These are phyloP conservation scores for Helicoverpa assulta DNA, from an alignment of 2,888 invertebrate species.

Conservation along the genomic window DNA sequence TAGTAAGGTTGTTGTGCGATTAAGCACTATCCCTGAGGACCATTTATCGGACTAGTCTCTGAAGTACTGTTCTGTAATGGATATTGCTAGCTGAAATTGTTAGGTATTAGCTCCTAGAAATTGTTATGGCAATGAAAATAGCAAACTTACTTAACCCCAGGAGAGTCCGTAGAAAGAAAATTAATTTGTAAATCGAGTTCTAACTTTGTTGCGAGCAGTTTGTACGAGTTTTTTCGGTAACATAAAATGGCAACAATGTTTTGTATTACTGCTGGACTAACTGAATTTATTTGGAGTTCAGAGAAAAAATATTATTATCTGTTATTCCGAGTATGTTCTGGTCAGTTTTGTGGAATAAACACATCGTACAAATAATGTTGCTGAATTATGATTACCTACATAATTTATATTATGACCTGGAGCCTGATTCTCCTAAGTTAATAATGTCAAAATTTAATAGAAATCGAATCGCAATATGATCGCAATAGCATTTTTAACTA, in stretches of 20 bases:
- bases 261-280: not conserved
- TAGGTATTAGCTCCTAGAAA: slow-evolving; percentile 27
- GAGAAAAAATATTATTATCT: not conserved
- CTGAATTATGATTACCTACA: too few species aligned
- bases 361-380: too few species aligned
- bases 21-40: slow-evolving; percentile 20
- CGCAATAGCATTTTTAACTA: too few species aligned
- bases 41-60: slow-evolving; percentile 15
- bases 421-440: too few species aligned
- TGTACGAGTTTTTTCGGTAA: not conserved
- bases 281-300: not conserved
- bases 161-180: slow-evolving; percentile 18
- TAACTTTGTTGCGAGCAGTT: not conserved
- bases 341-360: too few species aligned
- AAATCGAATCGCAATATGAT: too few species aligned
- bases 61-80: slow-evolving; percentile 28
- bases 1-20: slow-evolving; percentile 14
- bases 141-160: not conserved
- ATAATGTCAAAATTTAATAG: too few species aligned
- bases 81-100: slow-evolving; percentile 33
- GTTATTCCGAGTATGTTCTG: too few species aligned
- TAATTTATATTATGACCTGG: too few species aligned
- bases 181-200: slow-evolving; percentile 12
- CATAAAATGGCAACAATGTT: slow-evolving; percentile 1
- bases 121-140: slow-evolving; percentile 30